Evolutionary conservation across 1,140 invertebrate species (phyloP).

Genomic region (Anadara kagoshimensis): DNA sequence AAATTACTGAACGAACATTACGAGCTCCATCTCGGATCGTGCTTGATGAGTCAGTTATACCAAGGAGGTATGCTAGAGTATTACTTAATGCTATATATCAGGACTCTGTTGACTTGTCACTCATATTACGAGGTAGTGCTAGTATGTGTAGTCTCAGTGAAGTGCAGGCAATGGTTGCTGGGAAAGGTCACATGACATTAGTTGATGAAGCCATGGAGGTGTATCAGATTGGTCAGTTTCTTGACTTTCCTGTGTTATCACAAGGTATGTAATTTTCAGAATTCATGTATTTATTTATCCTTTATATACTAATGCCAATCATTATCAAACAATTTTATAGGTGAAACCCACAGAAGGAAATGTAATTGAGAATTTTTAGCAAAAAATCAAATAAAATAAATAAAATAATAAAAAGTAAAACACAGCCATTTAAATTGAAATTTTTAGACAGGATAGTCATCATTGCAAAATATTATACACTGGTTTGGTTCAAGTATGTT

Average conservation of each 20-base stretch:
- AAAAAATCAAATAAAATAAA: no score
- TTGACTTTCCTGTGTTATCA: slow-evolving; percentile 93
- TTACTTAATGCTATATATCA: slow-evolving; percentile 93
- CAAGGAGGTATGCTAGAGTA: slow-evolving; percentile 87
- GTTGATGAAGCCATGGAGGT: slow-evolving; percentile 97
- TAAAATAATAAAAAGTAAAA: no score
- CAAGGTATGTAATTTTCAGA: slow-evolving; percentile 79
- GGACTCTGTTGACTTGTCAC: slow-evolving; percentile 90
- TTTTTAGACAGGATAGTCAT: no score
- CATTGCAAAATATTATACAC: no score
- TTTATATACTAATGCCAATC: no score
- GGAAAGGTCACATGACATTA: slow-evolving; percentile 81
- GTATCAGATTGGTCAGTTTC: slow-evolving; percentile 92
- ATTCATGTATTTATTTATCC: background rate
- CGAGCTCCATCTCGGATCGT: slow-evolving; percentile 88
- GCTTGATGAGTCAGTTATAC: slow-evolving; percentile 90
- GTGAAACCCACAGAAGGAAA: no score
- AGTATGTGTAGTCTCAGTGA: slow-evolving; percentile 74
- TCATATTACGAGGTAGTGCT: slow-evolving; percentile 81
- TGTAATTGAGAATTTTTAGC: no score
- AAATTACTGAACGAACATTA: slow-evolving; percentile 83
- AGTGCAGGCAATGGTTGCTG: slow-evolving; percentile 72
- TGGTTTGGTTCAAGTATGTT: no score
- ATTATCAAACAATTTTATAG: no score
- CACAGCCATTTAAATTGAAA: no score